Evolutionary conservation across 2,888 invertebrate genomes (phyloP), one percentile per base, ranked within the genome.

Genomic region (Drosophila colorata): DNA sequence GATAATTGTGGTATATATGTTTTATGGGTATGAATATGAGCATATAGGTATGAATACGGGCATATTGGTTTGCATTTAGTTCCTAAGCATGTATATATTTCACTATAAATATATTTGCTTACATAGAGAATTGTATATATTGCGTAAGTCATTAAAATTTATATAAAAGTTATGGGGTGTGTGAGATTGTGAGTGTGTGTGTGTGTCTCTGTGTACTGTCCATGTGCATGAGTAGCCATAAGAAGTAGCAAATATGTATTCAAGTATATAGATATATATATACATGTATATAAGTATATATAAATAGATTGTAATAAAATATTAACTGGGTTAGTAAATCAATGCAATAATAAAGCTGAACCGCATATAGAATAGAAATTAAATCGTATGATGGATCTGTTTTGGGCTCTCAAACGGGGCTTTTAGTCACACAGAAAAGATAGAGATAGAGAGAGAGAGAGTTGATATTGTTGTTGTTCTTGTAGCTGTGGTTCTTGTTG

Each of bases 351-450:
- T 92, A 92, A 92, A 92, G 92, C 92, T 92, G 92, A 92, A 91
- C 92, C 92, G 92, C 92, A 92, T 92, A 92, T 92, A 92, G 92
- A 92, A 92, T 90, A 92, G 92, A 92, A 92, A 92, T 92, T 92
- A 92, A 91, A 91, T 86, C 81, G 82, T 78, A 79, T 80, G 80
- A 90, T 90, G 82, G 84, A 84, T 86, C 69, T 80, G 64, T 70
- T 67, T 6, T 31, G 51, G 60, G 47, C 78, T 74, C 69, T 74
- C 74, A 16, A 56, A 48, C 74, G 55, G 56, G 78, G 43, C 74
- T 67, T 73, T 78, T 44, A 46, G 61, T 73, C 58, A 49, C 58
- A 68, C 59, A 52, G 58, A 67, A 67, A 75, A 80, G 31, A 69
- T 20, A 69, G 52, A 44, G 33, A 49, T 18, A 64, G 57, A 56